Evolutionary conservation across 2,797 vertebrate genomes (phyloP), one percentile per base, ranked within the genome.

Genomic region (Dipus sagitta): DNA sequence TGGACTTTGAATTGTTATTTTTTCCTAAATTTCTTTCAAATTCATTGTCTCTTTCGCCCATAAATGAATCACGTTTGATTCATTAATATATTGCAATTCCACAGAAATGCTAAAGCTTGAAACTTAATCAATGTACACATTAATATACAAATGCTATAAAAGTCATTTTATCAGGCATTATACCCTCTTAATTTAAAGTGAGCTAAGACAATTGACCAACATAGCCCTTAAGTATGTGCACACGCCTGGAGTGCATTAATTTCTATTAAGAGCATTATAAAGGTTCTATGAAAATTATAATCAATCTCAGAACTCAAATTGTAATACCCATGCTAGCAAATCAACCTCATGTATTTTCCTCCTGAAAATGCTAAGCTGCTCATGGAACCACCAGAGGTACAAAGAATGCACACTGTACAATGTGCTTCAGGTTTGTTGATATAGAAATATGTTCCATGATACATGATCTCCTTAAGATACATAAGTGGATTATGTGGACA

Each of bases 201-300:
- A 71, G 5, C 30, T 85, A 77, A 94, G 38, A 90, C 60, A 87
- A 96, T 7, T 90, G 78, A 65, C 21, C 64, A 92, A 74, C 4
- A 77, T 13, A 38, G 12, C 65, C 20, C 38, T 85, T 94, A 67
- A 67, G 21, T 78, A 67, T 42, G 80, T 92, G 42, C 28, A 76
- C 24, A 90, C 85, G 74, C 15, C 17, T 91, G 62, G 77, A 85
- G 42, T 91, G 90, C 60, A 95, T 88, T 96, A 80, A 94, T 93
- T 95, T 93, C 77, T 91, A 86, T 95, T 93, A 92, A 68, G 72
- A 89, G 84, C 15, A 82, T 64, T 83, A 88, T 65, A 90, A 88
- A 3, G 4, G 82, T 88, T 91, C 17, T 58, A 54, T 68, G 47
- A 89, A 95, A 95, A 94, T 95, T 26, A 78, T 80, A 91, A 94